Conservation (phyloP, 1,140 invertebrate genomes). For the Orchestia grillus region DNA sequence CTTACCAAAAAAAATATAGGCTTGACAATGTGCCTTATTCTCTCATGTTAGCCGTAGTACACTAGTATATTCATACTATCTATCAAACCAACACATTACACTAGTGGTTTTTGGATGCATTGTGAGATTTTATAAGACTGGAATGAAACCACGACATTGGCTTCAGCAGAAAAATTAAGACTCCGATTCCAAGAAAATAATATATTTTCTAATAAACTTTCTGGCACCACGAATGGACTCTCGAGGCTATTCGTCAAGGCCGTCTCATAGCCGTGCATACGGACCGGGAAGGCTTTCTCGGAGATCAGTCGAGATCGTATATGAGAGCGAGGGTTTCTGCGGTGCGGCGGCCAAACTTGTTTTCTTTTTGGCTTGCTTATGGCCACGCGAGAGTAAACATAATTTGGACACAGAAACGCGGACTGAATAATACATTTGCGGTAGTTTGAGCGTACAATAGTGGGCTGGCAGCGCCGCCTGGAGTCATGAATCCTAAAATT, state of each 20-base stretch:
- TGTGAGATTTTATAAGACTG: background rate
- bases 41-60: background rate
- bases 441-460: conserved; percentile 21
- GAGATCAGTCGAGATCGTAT: background rate
- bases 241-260: background rate
- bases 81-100: background rate
- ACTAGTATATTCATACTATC: too few species aligned
- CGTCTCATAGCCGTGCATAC: background rate
- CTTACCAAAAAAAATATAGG: too few species aligned
- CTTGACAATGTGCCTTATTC: background rate
- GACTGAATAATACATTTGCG: conserved; percentile 47
- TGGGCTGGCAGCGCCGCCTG: background rate
- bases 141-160: background rate
- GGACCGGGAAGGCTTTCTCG: background rate
- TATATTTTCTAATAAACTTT: background rate
- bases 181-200: background rate
- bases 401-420: conserved; percentile 35
- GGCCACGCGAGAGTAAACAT: conserved; percentile 40
- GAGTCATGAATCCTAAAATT: conserved; percentile 1
- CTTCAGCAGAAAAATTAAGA: background rate
- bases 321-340: background rate
- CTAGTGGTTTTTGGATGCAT: background rate
- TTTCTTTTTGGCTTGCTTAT: conserved; percentile 51
- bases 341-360: background rate
- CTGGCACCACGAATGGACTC: background rate